phyloP scores from a whole-genome alignment of 2,113 vertebrate genomes.

The Urocitellus parryii region DNA sequence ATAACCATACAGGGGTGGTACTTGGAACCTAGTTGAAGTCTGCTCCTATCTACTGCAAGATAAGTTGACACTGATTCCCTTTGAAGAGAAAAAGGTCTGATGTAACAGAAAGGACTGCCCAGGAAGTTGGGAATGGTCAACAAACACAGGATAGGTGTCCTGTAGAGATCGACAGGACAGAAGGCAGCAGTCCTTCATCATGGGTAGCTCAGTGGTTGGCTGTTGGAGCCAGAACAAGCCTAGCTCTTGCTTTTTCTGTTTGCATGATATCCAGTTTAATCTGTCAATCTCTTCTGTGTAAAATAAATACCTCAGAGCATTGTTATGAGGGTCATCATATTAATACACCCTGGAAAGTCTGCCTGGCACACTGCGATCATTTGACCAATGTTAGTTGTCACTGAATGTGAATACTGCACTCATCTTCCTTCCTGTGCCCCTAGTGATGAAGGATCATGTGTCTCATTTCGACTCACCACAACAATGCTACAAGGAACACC shows the following conservation, averaged over 20 bases:
- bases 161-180: not conserved
- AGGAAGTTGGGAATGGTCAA: not conserved
- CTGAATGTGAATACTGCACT: not conserved
- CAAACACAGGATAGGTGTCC: not conserved
- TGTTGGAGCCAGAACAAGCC: not conserved
- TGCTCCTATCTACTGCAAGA: not conserved
- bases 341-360: not conserved
- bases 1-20: not conserved
- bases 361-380: not conserved
- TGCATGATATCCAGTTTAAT: not conserved
- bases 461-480: not conserved
- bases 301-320: not conserved
- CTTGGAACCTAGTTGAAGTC: not conserved
- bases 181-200: not conserved
- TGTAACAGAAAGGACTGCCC: not conserved
- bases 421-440: not conserved
- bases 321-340: not conserved
- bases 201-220: not conserved
- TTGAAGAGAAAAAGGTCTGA: not conserved
- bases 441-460: not conserved
- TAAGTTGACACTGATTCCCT: not conserved
- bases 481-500: not conserved
- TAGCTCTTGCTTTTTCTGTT: not conserved
- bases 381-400: not conserved
- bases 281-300: not conserved